These are phyloP conservation scores for Albula goreensis DNA, from an alignment of 2,113 vertebrate species.

Conservation along the genomic window DNA sequence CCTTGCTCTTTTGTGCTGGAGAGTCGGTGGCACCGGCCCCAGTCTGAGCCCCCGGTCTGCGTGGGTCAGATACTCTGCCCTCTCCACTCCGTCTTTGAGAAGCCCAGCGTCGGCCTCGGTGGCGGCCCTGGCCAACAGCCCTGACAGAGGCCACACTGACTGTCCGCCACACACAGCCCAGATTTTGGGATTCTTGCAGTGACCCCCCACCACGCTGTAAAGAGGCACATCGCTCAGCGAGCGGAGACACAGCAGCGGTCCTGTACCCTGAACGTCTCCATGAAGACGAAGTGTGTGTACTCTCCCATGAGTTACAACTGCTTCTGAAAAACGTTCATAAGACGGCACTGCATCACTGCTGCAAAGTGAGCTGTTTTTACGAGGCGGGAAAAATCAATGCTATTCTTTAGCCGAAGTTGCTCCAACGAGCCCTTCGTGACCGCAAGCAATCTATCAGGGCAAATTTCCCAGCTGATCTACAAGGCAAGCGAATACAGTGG, in stretches of 20 bases:
- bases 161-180: background rate
- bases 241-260: background rate
- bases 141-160: too few species aligned
- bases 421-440: background rate
- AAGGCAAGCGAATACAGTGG: background rate
- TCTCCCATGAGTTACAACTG: background rate
- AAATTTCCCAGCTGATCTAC: background rate
- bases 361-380: background rate
- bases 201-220: background rate
- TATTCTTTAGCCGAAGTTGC: background rate
- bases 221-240: background rate
- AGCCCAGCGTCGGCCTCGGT: background rate
- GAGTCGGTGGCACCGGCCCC: background rate
- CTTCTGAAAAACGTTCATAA: background rate
- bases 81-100: background rate
- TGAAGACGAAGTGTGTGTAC: background rate
- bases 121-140: background rate
- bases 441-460: background rate
- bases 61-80: background rate
- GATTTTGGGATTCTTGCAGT: background rate
- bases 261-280: background rate
- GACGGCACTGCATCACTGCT: background rate
- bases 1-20: background rate
- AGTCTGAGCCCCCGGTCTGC: background rate
- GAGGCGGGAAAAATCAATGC: background rate